Evolutionary conservation across 2,113 vertebrate species (phyloP), one percentile per base, ranked within the genome.

Genomic region (Mystacornis crossleyi): DNA sequence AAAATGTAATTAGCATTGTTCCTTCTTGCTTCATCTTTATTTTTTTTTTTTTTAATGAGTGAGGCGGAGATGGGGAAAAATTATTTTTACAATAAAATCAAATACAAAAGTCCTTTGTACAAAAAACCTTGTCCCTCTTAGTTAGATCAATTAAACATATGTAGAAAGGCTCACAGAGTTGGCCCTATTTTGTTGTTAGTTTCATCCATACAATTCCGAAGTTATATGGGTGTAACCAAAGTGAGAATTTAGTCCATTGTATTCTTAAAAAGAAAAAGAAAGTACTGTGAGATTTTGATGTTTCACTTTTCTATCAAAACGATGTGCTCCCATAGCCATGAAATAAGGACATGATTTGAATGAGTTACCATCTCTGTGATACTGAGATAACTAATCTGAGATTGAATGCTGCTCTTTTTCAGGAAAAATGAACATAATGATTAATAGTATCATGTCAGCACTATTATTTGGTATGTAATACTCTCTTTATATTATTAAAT

Each of bases 1-100:
- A 95, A 90, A 96, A 94, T 78, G 86, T 89, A 96, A 96, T 97
- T 96, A 94, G 31, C 90, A 96, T 97, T 97, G 93, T 97, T 96
- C 69, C 82, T 95, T 18, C 72, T 94, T 84, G 43, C 75, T 95
- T 95, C 36, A 0, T 90, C n/a, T 90, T 79, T 64, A 0, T 86
- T 43, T 84, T 65, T 73, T 47, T 77, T 81, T 89, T 91, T 64
- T 69, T 33, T 3, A 86, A 87, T 53, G 51, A 77, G 17, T 53
- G 55, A 79, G 67, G 69, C 88, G 0, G 72, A 89, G 61, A 66
- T 90, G 34, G 48, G 9, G 3, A 45, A 85, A 84, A 64, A 67
- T 78, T 60, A n/a, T 48, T 90, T 88, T 92, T 90, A 72, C 92
- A 96, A 96, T 80, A 74, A 94, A 90, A 95, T 81, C 8, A 31